Evolutionary conservation across 2,113 vertebrate genomes (phyloP), one percentile per base, ranked within the genome.

Genomic region (Lampris megalopsis): DNA sequence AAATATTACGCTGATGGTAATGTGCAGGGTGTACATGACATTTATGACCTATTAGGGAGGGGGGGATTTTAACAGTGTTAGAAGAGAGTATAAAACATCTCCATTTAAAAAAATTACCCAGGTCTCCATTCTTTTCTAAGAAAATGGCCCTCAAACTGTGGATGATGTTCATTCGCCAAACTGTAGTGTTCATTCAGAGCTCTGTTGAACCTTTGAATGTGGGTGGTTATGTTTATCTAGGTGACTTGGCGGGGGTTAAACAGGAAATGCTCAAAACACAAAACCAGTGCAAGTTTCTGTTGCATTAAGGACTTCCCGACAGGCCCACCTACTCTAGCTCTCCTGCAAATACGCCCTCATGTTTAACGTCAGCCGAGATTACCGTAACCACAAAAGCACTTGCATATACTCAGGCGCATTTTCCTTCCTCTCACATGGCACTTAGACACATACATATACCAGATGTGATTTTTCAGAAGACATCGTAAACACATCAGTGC

Each of bases 231-330:
- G 56, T 75, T 66, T 79, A 37, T 79, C 47, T 8, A 48, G 50
- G 43, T 11, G 36, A 24, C 24, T 24, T 24, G 2, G 77, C 66
- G 7, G 0, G 66, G 6, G 41, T 69, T 65, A 58, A 41, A 82
- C 88, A 91, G 91, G 90, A 91, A 88, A 52, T 68, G 3, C 64
- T 66, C 65, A 49, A 53, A 11, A 67, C 50, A 3, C 36, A 68
- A 65, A 79, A 13, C 67, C n/a, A 49, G 50, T 60, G 70, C 57
- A 80, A 74, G 56, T 75, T 87, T 78, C 75, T 6, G 36, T 49
- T 70, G 72, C 42, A 42, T 74, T 58, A 65, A 58, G 48, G 45
- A 6, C 61, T 90, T 92, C 88, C 87, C 82, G 80, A 41, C 5
- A 47, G 75, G 77, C 66, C 81, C 86, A 79, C 79, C 71, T 75